Conservation (phyloP, 1,140 invertebrate genomes). For the Drosophila micromelanica region DNA sequence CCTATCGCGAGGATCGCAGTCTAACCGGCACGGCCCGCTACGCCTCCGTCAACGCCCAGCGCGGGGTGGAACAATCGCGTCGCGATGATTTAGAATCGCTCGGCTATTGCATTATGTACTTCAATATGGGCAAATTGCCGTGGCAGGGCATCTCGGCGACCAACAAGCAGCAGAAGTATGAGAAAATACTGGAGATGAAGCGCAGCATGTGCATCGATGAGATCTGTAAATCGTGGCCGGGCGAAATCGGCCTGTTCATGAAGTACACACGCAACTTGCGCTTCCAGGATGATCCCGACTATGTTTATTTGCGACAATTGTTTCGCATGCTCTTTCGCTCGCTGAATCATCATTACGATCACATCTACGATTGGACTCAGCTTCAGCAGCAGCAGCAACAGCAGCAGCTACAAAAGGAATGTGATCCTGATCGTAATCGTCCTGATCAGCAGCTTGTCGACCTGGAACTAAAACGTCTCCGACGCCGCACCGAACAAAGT, state of each 20-base stretch:
- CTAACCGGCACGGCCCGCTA: slow-evolving; percentile 93
- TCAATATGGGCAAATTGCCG: slow-evolving; percentile 96
- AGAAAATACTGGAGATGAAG: slow-evolving; percentile 99
- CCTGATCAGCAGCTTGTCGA: slow-evolving; percentile 7
- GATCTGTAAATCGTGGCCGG: slow-evolving; percentile 93
- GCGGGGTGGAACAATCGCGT: slow-evolving; percentile 93
- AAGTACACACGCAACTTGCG: slow-evolving; percentile 97
- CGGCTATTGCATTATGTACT: slow-evolving; percentile 99
- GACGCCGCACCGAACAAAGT: slow-evolving; percentile 4
- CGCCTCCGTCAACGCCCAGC: slow-evolving; percentile 91
- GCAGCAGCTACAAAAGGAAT: slow-evolving; percentile 31
- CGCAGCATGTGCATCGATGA: slow-evolving; percentile 97
- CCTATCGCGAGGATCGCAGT: slow-evolving; percentile 99
- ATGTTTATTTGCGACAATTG: slow-evolving; percentile 96
- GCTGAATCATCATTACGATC: slow-evolving; percentile 98
- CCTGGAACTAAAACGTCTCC: slow-evolving; percentile 1
- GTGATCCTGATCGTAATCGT: slow-evolving; percentile 4
- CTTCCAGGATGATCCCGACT: slow-evolving; percentile 99
- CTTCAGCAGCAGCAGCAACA: slow-evolving; percentile 89
- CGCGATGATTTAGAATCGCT: slow-evolving; percentile 97
- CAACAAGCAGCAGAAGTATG: slow-evolving; percentile 98
- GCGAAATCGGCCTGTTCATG: slow-evolving; percentile 98
- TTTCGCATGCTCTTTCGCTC: slow-evolving; percentile 98
- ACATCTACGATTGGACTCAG: slow-evolving; percentile 99
- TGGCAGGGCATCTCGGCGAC: slow-evolving; percentile 98